phyloP scores from a whole-genome alignment of 2,113 vertebrate species.

The Acrocephalus arundinaceus region DNA sequence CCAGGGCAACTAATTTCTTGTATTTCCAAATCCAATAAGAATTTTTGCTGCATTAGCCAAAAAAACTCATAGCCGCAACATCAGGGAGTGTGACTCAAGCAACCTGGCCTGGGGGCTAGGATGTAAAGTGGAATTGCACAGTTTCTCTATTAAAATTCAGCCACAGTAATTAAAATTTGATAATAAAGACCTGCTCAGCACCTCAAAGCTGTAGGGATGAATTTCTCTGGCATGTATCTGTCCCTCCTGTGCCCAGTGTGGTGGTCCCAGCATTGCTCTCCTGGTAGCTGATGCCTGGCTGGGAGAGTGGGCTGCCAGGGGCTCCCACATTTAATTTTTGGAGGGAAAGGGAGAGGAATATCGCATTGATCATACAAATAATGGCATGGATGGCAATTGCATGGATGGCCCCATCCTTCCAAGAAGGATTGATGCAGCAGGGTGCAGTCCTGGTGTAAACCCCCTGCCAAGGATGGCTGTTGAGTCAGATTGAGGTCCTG shows the following conservation, averaged over 20 bases:
- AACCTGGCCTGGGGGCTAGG: not conserved
- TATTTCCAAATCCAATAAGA: not conserved
- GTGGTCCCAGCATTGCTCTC: not conserved
- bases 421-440: not conserved
- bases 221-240: not conserved
- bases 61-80: not conserved
- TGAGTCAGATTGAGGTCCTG: not conserved
- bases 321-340: not conserved
- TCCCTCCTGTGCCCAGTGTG: not conserved
- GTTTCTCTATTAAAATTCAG: conserved; percentile 24
- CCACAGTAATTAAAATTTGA: not conserved
- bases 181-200: not conserved
- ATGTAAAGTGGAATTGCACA: not conserved
- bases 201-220: not conserved
- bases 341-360: not conserved
- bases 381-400: not conserved
- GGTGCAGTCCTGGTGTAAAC: not conserved
- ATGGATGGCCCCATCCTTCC: not conserved
- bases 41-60: not conserved
- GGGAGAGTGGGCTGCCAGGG: not conserved
- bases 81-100: not conserved
- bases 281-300: not conserved
- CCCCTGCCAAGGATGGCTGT: not conserved
- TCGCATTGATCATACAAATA: not conserved
- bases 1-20: not conserved